phyloP scores from a whole-genome alignment of 2,113 vertebrate genomes.

The Perca fluviatilis region DNA sequence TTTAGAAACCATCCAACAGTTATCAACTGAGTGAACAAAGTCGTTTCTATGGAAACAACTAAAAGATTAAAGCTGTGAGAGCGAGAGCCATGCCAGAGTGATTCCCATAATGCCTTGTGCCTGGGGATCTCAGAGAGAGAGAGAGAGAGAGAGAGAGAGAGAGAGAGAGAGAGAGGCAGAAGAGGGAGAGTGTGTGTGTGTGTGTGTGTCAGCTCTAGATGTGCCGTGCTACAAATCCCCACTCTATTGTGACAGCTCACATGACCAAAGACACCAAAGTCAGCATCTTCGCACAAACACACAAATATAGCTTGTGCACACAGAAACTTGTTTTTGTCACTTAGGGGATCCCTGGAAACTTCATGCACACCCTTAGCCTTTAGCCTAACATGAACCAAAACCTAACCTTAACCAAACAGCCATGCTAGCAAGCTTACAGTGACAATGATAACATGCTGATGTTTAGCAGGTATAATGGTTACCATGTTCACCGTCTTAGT shows the following conservation, averaged over 20 bases:
- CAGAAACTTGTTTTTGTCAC: background rate
- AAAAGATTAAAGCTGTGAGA: constrained; percentile 85
- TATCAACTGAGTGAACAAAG: constrained; percentile 70
- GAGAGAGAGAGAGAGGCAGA: constrained; percentile 39
- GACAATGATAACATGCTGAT: background rate
- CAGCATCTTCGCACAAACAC: constrained; percentile 20
- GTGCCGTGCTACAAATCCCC: constrained; percentile 62
- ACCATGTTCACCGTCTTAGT: background rate
- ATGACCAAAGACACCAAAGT: constrained; percentile 55
- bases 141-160: constrained; percentile 12
- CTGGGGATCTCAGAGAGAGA: constrained; percentile 76
- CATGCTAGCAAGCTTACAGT: background rate
- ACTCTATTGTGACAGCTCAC: constrained; percentile 55
- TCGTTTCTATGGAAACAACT: constrained; percentile 88
- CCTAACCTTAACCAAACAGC: background rate
- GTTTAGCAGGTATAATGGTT: background rate
- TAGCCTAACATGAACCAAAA: background rate
- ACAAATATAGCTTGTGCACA: background rate
- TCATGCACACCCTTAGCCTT: background rate
- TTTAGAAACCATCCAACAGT: constrained; percentile 64
- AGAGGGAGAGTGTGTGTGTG: background rate
- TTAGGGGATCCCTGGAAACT: background rate
- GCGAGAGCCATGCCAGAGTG: constrained; percentile 73
- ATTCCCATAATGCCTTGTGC: constrained; percentile 80
- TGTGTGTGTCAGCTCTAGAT: constrained; percentile 42